Evolutionary conservation across 1,140 invertebrate genomes (phyloP).

Genomic region (Bombus affinis): DNA sequence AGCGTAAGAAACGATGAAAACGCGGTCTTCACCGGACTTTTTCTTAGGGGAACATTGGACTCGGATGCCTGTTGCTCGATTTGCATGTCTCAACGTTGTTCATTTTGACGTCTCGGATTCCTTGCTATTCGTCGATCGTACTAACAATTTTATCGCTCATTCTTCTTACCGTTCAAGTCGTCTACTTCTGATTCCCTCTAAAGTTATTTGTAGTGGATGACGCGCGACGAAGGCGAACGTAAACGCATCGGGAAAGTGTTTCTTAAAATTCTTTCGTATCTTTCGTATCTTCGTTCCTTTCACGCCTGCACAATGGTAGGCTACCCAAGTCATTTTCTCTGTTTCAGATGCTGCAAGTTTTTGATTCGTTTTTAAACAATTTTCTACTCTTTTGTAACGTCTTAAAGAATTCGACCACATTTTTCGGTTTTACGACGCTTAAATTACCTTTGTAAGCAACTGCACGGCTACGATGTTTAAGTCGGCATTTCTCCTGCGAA

Average conservation of each 20-base stretch:
- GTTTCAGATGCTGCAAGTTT: not conserved
- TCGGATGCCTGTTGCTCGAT: not conserved
- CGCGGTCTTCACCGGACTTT: not conserved
- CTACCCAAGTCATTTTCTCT: not conserved
- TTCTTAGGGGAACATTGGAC: not conserved
- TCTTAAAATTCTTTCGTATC: not conserved
- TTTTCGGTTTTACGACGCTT: conserved; percentile 15
- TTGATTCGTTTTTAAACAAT: not conserved
- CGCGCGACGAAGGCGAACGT: not conserved
- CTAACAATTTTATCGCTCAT: not conserved
- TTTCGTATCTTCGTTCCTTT: not conserved
- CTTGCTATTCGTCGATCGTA: not conserved
- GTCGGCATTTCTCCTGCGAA: not conserved
- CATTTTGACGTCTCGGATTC: not conserved
- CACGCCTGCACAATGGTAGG: not conserved
- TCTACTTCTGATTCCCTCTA: not conserved
- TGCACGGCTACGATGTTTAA: not conserved
- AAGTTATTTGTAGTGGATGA: not conserved
- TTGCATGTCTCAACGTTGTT: conserved; percentile 16
- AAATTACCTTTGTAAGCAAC: not conserved
- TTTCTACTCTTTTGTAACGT: not conserved
- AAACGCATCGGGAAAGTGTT: not conserved
- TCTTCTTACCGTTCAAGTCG: not conserved
- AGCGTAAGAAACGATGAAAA: not conserved
- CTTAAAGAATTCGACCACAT: not conserved